Evolutionary conservation across 2,797 vertebrate species (phyloP), one percentile per base, ranked within the genome.

Genomic region (Loriculus beryllinus): DNA sequence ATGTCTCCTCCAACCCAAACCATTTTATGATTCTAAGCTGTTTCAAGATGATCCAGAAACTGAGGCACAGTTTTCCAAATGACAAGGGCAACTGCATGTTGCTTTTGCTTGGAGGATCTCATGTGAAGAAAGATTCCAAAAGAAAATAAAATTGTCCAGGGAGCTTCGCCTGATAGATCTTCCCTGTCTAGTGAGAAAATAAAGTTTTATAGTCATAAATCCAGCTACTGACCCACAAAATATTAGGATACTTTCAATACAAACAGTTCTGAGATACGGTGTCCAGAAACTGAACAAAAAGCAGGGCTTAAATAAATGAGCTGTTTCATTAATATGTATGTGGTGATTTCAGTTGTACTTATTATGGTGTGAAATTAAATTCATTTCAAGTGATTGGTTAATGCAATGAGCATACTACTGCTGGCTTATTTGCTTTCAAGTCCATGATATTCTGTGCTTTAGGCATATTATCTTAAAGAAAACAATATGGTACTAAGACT

Each of bases 331-430:
- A 70, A 45, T 40, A 51, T 33, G 16, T 20, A 60, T 10, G 1
- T 83, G 47, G 25, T 52, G 28, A 56, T 74, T 91, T 87, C 77
- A 77, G 40, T 52, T 94, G 43, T 57, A 75, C 28, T 63, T 88
- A n/a, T 35, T 60, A 52, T 25, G 33, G 39, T 86, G 40, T 95
- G 76, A 86, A 94, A 91, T 84, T 29, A 83, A 87, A 90, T 59
- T 63, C 25, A 68, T 86, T 85, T 72, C 26, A 91, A 83, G 82
- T n/a, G 43, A 60, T 74, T 88, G 39, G 51, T 83, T 88, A 60
- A 28, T 84, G 48, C 54, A 70, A 25, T 23, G 37, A 82, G 70
- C 86, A 48, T 71, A 63, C 47, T 82, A 31, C 51, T 77, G n/a
- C 67, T 84, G n/a, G 12, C 59, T 72, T 82, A 45, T 63, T 71